Conservation (phyloP, 2,888 invertebrate species). For the Saturnia japonica region DNA sequence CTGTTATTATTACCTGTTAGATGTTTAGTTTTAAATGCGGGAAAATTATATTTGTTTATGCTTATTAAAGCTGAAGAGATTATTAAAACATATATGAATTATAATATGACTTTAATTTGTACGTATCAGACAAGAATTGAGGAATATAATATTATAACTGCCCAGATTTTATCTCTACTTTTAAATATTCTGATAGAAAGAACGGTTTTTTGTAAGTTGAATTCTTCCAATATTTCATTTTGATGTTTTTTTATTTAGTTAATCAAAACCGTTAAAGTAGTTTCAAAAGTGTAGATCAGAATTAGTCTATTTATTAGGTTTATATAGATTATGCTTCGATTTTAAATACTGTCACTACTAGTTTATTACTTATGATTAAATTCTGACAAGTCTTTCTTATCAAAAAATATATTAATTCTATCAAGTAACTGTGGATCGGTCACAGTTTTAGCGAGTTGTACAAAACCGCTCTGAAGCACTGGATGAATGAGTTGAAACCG, state of each 20-base stretch:
- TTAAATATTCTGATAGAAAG: background rate
- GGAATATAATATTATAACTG: slow-evolving; percentile 60
- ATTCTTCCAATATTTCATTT: background rate
- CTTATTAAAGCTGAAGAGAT: slow-evolving; percentile 52
- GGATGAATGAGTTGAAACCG: slow-evolving; percentile 79
- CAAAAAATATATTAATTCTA: slow-evolving; percentile 79
- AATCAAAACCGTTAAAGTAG: slow-evolving; percentile 1
- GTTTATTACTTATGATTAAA: slow-evolving; percentile 70
- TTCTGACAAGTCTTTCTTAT: slow-evolving; percentile 75
- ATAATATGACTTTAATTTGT: slow-evolving; percentile 64
- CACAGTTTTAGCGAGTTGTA: slow-evolving; percentile 71
- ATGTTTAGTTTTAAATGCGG: slow-evolving; percentile 48
- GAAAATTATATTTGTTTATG: slow-evolving; percentile 46
- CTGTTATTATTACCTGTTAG: slow-evolving; percentile 66
- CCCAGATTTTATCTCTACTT: background rate
- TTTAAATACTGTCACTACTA: slow-evolving; percentile 60
- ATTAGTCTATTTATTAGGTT: background rate
- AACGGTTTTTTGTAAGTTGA: background rate
- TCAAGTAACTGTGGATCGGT: slow-evolving; percentile 75
- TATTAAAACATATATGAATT: slow-evolving; percentile 54
- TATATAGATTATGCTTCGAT: slow-evolving; percentile 24
- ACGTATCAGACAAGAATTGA: slow-evolving; percentile 64
- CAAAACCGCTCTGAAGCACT: slow-evolving; percentile 69
- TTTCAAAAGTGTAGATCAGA: background rate
- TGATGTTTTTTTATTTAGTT: background rate